These are phyloP conservation scores for Euthynnus affinis DNA, from an alignment of 2,797 vertebrate genomes.

Conservation along the genomic window DNA sequence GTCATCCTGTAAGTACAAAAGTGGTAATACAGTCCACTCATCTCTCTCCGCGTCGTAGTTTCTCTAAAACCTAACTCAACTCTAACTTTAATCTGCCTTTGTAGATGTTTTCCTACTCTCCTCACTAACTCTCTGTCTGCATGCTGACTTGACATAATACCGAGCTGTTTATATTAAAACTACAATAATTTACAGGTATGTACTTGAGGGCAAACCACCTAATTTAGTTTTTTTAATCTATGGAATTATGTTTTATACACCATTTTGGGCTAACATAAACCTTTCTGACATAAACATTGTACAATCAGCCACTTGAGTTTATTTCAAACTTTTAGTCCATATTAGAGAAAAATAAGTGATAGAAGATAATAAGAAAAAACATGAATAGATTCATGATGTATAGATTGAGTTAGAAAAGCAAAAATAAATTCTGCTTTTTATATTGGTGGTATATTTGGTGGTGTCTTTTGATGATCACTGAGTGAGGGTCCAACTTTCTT, in stretches of 20 bases:
- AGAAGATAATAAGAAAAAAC: not conserved
- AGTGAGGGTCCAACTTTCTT: not conserved
- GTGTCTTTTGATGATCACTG: conserved; percentile 13
- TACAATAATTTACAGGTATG: not conserved
- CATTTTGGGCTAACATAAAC: not conserved
- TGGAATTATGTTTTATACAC: not conserved
- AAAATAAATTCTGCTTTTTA: not conserved
- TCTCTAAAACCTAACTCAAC: conserved; percentile 13
- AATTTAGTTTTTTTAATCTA: not conserved
- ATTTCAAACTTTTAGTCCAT: not conserved
- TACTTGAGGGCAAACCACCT: not conserved
- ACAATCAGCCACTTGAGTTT: not conserved
- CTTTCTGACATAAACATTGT: not conserved
- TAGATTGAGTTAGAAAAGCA: not conserved
- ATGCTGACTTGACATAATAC: conserved; percentile 61
- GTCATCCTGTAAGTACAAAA: conserved; percentile 92
- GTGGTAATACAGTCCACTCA: conserved; percentile 23
- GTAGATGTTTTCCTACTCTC: conserved; percentile 46
- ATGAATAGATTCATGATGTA: not conserved
- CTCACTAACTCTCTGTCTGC: conserved; percentile 70
- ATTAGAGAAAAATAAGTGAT: not conserved
- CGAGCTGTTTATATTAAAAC: conserved; percentile 19
- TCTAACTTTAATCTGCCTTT: conserved; percentile 23
- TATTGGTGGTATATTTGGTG: conserved; percentile 7
- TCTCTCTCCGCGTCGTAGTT: conserved; percentile 13